phyloP scores from a whole-genome alignment of 2,797 vertebrate species.

The Lemur catta region DNA sequence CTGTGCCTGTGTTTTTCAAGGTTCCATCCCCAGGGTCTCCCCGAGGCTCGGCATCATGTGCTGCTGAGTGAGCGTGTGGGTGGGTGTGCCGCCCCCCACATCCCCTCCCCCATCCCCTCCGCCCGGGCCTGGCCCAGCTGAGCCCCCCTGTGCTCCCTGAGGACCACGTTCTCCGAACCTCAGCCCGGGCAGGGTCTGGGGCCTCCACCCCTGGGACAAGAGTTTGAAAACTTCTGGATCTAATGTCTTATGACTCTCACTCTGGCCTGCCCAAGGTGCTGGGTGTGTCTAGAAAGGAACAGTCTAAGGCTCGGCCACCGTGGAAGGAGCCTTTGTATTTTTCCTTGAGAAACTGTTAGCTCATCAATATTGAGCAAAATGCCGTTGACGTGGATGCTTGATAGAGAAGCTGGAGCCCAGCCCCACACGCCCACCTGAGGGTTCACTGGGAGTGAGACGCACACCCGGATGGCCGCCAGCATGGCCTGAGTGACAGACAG shows the following conservation, averaged over 20 bases:
- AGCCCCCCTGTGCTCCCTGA: background rate
- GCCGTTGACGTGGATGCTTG: accelerated
- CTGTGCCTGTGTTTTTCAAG: background rate
- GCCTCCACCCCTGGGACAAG: accelerated
- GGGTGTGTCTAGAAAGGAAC: background rate
- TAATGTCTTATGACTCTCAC: accelerated
- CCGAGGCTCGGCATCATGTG: accelerated
- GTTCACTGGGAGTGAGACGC: accelerated
- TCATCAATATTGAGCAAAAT: accelerated
- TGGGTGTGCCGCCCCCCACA: too few relatives aligned
- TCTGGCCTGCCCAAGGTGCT: background rate
- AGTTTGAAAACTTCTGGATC: accelerated
- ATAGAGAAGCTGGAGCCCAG: accelerated
- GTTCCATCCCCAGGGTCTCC: accelerated
- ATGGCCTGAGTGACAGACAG: accelerated
- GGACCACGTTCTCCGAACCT: background rate
- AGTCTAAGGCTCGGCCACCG: accelerated
- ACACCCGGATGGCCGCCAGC: background rate
- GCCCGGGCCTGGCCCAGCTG: background rate
- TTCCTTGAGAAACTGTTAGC: background rate
- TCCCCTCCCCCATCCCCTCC: too few relatives aligned
- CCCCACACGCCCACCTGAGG: accelerated
- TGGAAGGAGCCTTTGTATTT: accelerated
- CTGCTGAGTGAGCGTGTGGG: too few relatives aligned
- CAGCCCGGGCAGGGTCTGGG: background rate